Conservation (phyloP, 1,140 invertebrate genomes). For the Carposina sasakii region DNA sequence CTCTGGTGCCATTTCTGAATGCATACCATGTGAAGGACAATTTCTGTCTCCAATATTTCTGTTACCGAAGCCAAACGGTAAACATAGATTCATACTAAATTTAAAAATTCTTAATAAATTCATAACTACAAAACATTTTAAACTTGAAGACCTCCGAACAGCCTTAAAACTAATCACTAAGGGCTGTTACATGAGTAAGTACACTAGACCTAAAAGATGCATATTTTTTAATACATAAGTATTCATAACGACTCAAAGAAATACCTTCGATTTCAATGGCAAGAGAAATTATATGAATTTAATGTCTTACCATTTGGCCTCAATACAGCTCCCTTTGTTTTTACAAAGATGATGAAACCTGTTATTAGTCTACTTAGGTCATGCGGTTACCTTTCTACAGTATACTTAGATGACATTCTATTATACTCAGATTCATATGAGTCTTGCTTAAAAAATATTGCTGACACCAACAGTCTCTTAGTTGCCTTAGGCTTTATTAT, state of each 20-base stretch:
- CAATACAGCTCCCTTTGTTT: neutral
- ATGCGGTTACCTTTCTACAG: neutral
- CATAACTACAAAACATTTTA: conserved; percentile 5
- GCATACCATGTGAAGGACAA: neutral
- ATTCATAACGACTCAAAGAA: conserved; percentile 1
- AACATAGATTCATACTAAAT: conserved; percentile 5
- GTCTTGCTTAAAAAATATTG: neutral
- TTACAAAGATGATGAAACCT: conserved; percentile 13
- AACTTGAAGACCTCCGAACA: conserved; percentile 8
- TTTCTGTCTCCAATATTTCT: conserved; percentile 9
- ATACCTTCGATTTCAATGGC: conserved; percentile 5
- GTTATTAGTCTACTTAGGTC: neutral
- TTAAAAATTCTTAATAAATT: conserved; percentile 7
- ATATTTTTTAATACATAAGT: conserved; percentile 8
- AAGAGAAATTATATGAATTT: conserved; percentile 9
- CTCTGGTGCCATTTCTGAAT: neutral
- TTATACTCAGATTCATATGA: neutral
- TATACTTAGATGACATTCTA: neutral
- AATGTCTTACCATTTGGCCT: conserved; percentile 12
- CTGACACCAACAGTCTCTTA: neutral
- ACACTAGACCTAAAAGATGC: conserved; percentile 8
- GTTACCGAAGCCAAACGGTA: conserved; percentile 7
- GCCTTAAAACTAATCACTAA: conserved; percentile 4
- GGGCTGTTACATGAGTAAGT: neutral
- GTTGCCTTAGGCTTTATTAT: conserved; percentile 8